Evolutionary conservation across 2,888 invertebrate genomes (phyloP).

Genomic region (Netelia fuscicornis): DNA sequence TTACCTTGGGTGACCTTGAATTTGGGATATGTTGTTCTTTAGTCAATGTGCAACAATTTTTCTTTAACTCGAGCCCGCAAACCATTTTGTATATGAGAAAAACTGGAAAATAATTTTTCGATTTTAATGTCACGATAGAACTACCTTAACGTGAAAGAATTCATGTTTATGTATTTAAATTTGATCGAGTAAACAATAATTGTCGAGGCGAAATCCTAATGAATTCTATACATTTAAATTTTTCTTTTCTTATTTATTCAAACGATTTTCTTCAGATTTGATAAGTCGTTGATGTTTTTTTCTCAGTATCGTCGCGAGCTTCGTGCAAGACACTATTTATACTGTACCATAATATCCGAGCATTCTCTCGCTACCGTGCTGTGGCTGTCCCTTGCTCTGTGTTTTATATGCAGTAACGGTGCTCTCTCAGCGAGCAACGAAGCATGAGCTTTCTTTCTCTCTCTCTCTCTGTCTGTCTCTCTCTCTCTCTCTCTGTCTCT

Average conservation of each 20-base stretch:
- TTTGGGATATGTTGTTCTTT: too few relatives aligned
- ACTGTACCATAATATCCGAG: conserved; percentile 37
- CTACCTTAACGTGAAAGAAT: too few relatives aligned
- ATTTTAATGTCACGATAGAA: too few relatives aligned
- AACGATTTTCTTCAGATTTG: background rate
- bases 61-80: too few relatives aligned
- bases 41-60: too few relatives aligned
- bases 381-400: conserved; percentile 42
- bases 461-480: background rate
- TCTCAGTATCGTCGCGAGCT: background rate
- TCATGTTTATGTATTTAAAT: background rate
- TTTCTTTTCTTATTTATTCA: background rate
- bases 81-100: too few relatives aligned
- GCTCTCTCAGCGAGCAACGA: conserved; percentile 72
- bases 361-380: conserved; percentile 35
- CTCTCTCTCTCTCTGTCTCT: background rate
- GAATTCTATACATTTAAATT: background rate
- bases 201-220: background rate
- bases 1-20: too few relatives aligned
- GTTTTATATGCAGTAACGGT: conserved; percentile 75
- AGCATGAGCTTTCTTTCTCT: conserved; percentile 69
- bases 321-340: conserved; percentile 8
- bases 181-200: background rate
- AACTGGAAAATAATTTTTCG: too few relatives aligned
- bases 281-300: background rate